Evolutionary conservation across 2,888 invertebrate genomes (phyloP).

Genomic region (Rhaphigaster nebulosa): DNA sequence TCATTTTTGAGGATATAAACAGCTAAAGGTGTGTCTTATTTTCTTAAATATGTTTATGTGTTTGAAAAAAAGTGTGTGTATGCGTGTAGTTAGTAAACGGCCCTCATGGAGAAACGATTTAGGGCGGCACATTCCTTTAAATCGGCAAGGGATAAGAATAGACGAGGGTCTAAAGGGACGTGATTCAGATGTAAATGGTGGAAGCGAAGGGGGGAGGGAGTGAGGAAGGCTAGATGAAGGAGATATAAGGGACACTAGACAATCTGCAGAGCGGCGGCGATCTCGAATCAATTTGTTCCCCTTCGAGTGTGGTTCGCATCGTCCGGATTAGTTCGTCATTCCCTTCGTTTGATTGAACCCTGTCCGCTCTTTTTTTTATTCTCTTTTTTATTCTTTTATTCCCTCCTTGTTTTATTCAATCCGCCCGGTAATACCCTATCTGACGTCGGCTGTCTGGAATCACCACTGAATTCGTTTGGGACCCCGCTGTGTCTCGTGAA

Average conservation of each 20-base stretch:
- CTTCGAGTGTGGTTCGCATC: not conserved
- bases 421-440: not conserved
- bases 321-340: constrained; percentile 19
- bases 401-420: constrained; percentile 47
- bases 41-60: no score
- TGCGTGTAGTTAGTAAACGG: not conserved
- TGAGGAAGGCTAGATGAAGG: not conserved
- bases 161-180: constrained; percentile 12
- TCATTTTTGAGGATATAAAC: no score
- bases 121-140: not conserved
- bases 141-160: constrained; percentile 6
- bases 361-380: not conserved
- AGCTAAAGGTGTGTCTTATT: no score
- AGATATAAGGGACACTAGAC: constrained; percentile 29
- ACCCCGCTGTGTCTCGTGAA: not conserved
- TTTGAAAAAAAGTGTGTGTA: not conserved
- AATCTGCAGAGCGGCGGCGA: not conserved
- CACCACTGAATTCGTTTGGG: not conserved
- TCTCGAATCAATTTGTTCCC: not conserved
- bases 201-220: not conserved
- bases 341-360: constrained; percentile 6
- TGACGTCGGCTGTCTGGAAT: constrained; percentile 22
- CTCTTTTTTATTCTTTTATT: constrained; percentile 31
- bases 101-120: not conserved
- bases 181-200: constrained; percentile 47